These are phyloP conservation scores for Ataeniobius toweri DNA, from an alignment of 2,797 vertebrate species.

Conservation along the genomic window DNA sequence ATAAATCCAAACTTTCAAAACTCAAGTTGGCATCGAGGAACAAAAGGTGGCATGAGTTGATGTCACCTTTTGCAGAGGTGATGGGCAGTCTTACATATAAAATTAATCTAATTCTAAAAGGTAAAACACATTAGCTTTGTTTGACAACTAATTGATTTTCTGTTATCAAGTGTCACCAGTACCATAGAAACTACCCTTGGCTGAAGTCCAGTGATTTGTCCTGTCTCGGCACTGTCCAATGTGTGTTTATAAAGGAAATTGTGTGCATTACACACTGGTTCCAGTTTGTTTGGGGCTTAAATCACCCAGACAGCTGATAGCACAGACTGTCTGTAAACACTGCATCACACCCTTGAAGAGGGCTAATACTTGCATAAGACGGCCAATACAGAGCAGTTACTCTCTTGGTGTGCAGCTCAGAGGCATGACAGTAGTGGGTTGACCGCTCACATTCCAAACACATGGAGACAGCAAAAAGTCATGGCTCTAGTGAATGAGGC, in stretches of 20 bases:
- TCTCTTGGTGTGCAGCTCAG: background rate
- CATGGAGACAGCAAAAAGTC: background rate
- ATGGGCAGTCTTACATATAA: background rate
- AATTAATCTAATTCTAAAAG: background rate
- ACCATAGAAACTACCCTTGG: background rate
- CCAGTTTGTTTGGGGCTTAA: background rate
- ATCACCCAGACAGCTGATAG: background rate
- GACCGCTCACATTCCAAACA: background rate
- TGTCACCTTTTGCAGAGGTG: too few relatives aligned
- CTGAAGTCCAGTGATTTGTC: background rate
- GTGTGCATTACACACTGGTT: background rate
- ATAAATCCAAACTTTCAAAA: background rate
- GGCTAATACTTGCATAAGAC: background rate
- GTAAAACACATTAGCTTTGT: background rate
- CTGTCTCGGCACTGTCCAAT: background rate
- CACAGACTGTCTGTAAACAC: background rate
- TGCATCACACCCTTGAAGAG: background rate
- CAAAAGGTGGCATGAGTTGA: too few relatives aligned
- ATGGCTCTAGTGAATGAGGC: background rate
- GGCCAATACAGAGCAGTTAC: background rate
- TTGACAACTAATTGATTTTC: background rate
- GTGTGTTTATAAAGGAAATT: background rate
- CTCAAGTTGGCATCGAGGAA: background rate
- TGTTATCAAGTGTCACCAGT: background rate
- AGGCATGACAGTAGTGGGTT: too few relatives aligned